Evolutionary conservation across 53 echinoderm and acorn worm genomes (phyloP).

Genomic region (Crossaster papposus): DNA sequence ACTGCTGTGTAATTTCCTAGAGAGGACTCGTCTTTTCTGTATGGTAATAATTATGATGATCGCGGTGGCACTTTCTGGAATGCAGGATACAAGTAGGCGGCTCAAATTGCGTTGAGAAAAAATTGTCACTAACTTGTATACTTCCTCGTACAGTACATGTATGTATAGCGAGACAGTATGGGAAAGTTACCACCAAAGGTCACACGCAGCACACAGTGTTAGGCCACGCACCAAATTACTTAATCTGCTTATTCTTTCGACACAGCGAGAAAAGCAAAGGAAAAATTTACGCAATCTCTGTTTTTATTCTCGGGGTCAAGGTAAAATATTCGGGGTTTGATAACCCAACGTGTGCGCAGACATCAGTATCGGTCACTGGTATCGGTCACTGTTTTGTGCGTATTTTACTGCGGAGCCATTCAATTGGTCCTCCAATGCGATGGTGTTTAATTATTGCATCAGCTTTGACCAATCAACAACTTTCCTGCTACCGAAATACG

Average conservation of each 20-base stretch:
- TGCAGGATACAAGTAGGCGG: background rate
- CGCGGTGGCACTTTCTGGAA: background rate
- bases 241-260: background rate
- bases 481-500: conserved; percentile 11
- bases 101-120: background rate
- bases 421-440: background rate
- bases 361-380: background rate
- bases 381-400: background rate
- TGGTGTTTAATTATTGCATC: conserved; percentile 7
- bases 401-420: background rate
- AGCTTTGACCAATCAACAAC: conserved; percentile 37
- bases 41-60: too few relatives aligned
- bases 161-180: too few relatives aligned
- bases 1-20: background rate
- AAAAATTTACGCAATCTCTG: background rate
- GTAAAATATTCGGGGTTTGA: background rate
- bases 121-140: background rate
- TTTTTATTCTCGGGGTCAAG: background rate
- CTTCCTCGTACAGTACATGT: too few relatives aligned
- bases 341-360: background rate
- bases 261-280: background rate
- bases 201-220: background rate
- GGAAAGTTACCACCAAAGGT: background rate
- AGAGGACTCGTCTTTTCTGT: too few relatives aligned
- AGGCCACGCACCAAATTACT: background rate